Conservation (phyloP, 2,113 vertebrate genomes). For the Bufo gargarizans region DNA sequence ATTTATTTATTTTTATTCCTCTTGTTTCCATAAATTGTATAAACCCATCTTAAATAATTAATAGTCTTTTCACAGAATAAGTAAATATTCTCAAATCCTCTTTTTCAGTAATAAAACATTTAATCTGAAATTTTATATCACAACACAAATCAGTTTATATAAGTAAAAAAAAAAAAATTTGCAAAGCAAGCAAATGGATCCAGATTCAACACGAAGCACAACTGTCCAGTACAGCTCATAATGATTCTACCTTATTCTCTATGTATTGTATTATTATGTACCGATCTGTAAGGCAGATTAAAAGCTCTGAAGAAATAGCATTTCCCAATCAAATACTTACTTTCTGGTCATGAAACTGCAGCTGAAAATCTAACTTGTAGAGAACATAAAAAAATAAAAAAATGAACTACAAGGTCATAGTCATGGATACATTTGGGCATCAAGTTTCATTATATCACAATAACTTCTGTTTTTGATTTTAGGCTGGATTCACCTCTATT, state of each 20-base stretch:
- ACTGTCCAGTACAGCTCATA: background rate
- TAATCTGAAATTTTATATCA: background rate
- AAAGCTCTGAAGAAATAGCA: too few species aligned
- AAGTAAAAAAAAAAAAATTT: background rate
- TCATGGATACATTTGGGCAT: too few species aligned
- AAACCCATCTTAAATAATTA: slow-evolving; percentile 25
- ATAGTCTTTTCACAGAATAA: background rate
- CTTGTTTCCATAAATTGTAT: background rate
- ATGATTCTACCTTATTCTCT: background rate
- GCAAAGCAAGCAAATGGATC: background rate
- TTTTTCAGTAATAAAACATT: background rate
- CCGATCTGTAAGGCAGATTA: background rate
- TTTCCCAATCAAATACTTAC: too few species aligned
- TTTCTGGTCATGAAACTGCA: too few species aligned
- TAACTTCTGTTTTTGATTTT: too few species aligned
- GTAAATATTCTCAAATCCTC: slow-evolving; percentile 12
- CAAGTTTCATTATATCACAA: too few species aligned
- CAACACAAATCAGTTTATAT: background rate
- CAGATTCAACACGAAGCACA: background rate
- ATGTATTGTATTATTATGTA: background rate
- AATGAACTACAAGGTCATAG: too few species aligned
- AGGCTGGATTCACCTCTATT: too few species aligned
- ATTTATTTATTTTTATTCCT: slow-evolving; percentile 1
- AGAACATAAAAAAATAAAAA: too few species aligned
- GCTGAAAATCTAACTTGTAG: too few species aligned